These are phyloP conservation scores for Aphidoletes aphidimyza DNA, from an alignment of 2,888 invertebrate genomes.

Conservation along the genomic window DNA sequence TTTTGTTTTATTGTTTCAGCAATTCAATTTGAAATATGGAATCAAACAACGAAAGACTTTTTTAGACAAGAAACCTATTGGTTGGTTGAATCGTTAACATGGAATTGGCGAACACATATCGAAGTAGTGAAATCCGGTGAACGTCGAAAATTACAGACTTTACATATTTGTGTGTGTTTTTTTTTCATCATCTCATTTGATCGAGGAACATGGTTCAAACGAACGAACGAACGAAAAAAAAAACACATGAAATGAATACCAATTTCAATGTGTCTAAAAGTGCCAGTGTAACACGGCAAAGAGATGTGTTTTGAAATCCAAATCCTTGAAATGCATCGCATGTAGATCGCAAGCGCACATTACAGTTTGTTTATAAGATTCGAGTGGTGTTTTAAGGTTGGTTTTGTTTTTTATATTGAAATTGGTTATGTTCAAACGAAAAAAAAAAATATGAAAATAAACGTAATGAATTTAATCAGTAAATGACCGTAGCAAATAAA, in stretches of 20 bases:
- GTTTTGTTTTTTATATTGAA: too few relatives aligned
- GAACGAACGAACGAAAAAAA: background rate
- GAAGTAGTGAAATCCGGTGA: background rate
- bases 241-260: conserved; percentile 15
- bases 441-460: too few relatives aligned
- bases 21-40: conserved; percentile 7
- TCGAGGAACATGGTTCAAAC: background rate
- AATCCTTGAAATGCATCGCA: conserved; percentile 49
- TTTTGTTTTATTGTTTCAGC: background rate
- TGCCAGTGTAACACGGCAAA: background rate
- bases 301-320: conserved; percentile 12
- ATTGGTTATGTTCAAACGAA: too few relatives aligned
- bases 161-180: too few relatives aligned
- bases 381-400: background rate
- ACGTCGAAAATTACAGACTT: background rate
- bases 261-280: background rate
- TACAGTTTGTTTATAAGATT: conserved; percentile 14
- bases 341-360: conserved; percentile 9
- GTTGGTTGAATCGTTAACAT: background rate
- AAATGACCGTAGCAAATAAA: conserved; percentile 42
- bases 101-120: background rate
- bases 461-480: conserved; percentile 43
- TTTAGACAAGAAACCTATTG: background rate
- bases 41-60: conserved; percentile 20
- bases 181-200: background rate